Evolutionary conservation across 2,113 vertebrate genomes (phyloP).

Genomic region (Murina feae): DNA sequence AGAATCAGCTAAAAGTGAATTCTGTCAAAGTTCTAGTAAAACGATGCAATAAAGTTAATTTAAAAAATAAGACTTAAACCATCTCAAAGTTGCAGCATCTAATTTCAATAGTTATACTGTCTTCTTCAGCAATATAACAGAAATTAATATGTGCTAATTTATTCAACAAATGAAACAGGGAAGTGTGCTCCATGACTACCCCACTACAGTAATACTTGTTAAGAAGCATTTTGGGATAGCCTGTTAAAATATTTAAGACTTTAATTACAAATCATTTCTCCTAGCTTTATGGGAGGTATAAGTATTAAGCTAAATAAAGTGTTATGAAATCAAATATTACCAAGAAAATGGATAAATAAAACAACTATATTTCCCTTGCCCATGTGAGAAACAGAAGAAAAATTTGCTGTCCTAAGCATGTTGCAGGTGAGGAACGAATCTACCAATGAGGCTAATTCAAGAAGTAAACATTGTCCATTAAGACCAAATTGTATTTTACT

Average conservation of each 20-base stretch:
- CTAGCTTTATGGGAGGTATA: background rate
- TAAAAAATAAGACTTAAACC: constrained; percentile 55
- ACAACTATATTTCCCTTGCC: background rate
- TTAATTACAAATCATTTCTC: constrained; percentile 44
- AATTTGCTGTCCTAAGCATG: background rate
- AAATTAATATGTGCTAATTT: constrained; percentile 53
- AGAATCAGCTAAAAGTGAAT: constrained; percentile 10
- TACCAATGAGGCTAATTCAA: background rate
- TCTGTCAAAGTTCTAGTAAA: constrained; percentile 46
- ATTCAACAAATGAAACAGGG: constrained; percentile 47
- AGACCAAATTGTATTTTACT: background rate
- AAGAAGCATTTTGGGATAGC: background rate
- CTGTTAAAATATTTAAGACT: constrained; percentile 56
- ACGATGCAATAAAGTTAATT: constrained; percentile 55
- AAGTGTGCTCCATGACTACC: background rate
- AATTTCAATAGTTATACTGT: constrained; percentile 30
- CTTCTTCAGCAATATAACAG: constrained; percentile 44
- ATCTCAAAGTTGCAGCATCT: background rate
- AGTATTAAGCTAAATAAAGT: background rate
- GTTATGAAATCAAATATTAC: background rate
- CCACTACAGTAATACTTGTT: background rate
- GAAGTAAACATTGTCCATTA: background rate
- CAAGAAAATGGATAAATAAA: background rate
- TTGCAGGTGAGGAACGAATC: background rate
- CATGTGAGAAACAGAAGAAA: background rate